These are phyloP conservation scores for Hylyphantes graminicola DNA, from an alignment of 1,140 invertebrate species.

Conservation along the genomic window DNA sequence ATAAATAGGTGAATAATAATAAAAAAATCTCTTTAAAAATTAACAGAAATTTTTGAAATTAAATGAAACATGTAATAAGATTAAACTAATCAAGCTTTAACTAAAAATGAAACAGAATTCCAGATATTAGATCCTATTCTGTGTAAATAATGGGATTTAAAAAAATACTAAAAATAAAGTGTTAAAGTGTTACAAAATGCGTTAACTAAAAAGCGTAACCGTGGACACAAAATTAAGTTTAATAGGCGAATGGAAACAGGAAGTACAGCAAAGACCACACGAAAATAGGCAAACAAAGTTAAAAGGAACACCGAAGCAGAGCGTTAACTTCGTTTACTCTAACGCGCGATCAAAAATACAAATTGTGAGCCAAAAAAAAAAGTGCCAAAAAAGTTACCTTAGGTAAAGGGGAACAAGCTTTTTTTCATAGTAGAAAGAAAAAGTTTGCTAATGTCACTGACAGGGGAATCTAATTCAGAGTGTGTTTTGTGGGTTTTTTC, in stretches of 20 bases:
- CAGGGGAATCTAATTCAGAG: conserved; percentile 5
- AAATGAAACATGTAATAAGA: no score
- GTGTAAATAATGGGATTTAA: no score
- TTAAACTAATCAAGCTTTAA: no score
- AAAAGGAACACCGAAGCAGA: not conserved
- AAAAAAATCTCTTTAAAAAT: no score
- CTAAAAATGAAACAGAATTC: no score
- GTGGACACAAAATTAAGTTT: conserved; percentile 25
- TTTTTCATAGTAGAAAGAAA: conserved; percentile 1
- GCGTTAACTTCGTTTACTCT: conserved; percentile 29
- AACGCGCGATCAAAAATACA: not conserved
- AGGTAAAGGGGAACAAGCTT: not conserved
- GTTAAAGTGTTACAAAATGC: no score
- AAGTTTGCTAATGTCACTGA: conserved; percentile 43
- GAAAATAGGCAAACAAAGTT: conserved; percentile 46
- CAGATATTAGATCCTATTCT: no score
- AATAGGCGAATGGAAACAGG: conserved; percentile 32
- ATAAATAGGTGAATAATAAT: no score
- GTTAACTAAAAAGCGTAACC: not conserved
- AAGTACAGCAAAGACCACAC: conserved; percentile 30
- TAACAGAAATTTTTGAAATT: no score
- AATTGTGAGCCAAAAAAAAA: not conserved
- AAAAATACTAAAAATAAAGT: no score
- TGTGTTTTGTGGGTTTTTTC: conserved; percentile 52
- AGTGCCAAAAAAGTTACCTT: not conserved